A percentile compares a stretch with the other conserved stretches of the same genome.
These are phyloP conservation scores for Saguinus oedipus DNA, from an alignment of 2,797 vertebrate genomes.

Conservation along the genomic window DNA sequence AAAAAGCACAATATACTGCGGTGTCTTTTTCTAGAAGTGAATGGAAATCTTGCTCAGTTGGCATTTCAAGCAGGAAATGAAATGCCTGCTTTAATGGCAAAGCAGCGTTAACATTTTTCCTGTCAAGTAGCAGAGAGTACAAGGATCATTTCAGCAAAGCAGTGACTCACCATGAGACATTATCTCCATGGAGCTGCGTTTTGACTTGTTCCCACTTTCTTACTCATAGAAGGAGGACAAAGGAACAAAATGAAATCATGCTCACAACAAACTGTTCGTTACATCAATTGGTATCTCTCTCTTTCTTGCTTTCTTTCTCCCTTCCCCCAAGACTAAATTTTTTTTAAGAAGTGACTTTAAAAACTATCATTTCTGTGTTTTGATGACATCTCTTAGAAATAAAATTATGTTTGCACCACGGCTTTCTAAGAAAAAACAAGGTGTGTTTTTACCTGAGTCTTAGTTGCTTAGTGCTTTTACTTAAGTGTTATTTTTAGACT, in stretches of 20 bases:
- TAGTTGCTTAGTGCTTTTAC: conserved; percentile 48
- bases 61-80: conserved; percentile 28
- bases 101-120: background rate
- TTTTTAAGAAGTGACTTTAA: conserved; percentile 44
- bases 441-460: conserved; percentile 18
- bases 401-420: background rate
- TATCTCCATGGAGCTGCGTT: background rate
- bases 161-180: rapidly evolving
- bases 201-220: background rate
- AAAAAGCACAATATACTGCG: conserved; percentile 15
- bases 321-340: background rate
- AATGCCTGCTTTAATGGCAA: background rate
- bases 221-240: background rate
- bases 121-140: background rate
- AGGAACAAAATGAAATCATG: background rate
- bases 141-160: background rate
- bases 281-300: background rate
- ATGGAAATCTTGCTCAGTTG: conserved; percentile 50
- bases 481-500: conserved; percentile 56
- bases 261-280: background rate
- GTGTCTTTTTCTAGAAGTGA: conserved; percentile 71
- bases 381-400: background rate
- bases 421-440: background rate
- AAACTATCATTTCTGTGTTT: conserved; percentile 42
- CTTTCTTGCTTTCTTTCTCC: background rate